phyloP scores from a whole-genome alignment of 2,113 vertebrate species.

The Columba janthina region DNA sequence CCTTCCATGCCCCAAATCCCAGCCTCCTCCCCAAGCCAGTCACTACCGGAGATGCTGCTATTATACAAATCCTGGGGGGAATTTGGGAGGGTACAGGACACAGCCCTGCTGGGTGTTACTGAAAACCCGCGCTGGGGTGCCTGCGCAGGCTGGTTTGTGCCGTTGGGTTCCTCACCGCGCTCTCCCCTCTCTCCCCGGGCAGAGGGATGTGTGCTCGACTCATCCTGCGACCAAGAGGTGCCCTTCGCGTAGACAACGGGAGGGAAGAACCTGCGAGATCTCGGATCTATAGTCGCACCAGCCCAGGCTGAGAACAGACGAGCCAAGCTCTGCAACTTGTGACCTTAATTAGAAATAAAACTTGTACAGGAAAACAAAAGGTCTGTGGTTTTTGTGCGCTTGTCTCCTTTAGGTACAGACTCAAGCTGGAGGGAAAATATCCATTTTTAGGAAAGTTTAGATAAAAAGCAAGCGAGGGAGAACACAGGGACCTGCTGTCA shows the following conservation, averaged over 20 bases:
- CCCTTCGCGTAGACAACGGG: background rate
- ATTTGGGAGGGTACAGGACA: background rate
- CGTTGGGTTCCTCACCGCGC: fast-evolving
- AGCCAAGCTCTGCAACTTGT: background rate
- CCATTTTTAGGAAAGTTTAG: fast-evolving
- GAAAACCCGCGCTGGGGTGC: fast-evolving
- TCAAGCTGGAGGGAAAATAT: fast-evolving
- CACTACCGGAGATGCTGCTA: fast-evolving
- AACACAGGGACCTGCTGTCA: background rate
- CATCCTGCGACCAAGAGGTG: slow-evolving; percentile 57
- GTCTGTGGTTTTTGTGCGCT: fast-evolving
- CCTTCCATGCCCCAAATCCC: background rate
- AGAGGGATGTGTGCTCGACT: slow-evolving; percentile 64
- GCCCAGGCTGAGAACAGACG: background rate
- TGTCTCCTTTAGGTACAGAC: background rate
- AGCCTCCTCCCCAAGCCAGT: background rate
- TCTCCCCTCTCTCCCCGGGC: background rate
- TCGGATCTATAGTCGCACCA: fast-evolving
- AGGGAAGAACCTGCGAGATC: background rate
- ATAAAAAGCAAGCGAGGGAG: background rate
- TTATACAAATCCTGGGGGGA: fast-evolving
- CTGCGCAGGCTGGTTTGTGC: too few species aligned
- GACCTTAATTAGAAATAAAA: slow-evolving; percentile 27
- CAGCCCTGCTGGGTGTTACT: fast-evolving
- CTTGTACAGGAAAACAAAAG: background rate